Percentiles rank a stretch among this genome's conserved stretches.
Evolutionary conservation across 2,113 vertebrate genomes (phyloP).

Genomic region (Orycteropus afer): DNA sequence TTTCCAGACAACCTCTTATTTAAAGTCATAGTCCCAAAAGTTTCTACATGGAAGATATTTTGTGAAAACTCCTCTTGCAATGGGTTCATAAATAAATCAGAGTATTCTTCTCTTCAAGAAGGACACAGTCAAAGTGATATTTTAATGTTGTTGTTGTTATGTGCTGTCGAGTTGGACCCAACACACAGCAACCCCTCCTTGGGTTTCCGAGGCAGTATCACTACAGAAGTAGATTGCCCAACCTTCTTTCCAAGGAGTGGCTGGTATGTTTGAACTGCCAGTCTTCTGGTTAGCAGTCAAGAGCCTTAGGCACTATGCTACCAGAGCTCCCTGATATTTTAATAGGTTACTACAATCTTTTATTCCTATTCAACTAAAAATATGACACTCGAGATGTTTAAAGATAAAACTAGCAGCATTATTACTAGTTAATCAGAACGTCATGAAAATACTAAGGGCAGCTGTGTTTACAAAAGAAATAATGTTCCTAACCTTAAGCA

Average conservation of each 20-base stretch:
- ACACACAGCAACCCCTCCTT: too few relatives aligned
- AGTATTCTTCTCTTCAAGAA: conserved; percentile 8
- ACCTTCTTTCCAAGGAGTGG: too few relatives aligned
- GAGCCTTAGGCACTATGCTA: too few relatives aligned
- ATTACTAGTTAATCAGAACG: background rate
- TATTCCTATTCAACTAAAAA: background rate
- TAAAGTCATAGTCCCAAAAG: conserved; percentile 16
- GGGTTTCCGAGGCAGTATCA: too few relatives aligned
- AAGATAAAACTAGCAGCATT: background rate
- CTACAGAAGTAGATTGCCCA: too few relatives aligned
- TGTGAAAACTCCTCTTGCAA: background rate
- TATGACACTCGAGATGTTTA: background rate
- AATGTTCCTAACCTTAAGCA: background rate
- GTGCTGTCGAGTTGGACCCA: too few relatives aligned
- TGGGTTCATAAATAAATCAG: background rate
- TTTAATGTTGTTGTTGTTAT: too few relatives aligned
- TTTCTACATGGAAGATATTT: background rate
- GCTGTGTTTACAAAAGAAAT: conserved; percentile 36
- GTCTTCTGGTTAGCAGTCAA: too few relatives aligned
- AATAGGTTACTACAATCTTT: background rate
- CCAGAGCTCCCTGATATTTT: too few relatives aligned
- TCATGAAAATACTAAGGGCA: background rate
- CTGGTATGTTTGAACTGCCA: too few relatives aligned
- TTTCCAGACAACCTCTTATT: background rate
- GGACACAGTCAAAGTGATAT: background rate